Conservation (phyloP, 2,888 invertebrate species). For the Calliphora vomitoria region DNA sequence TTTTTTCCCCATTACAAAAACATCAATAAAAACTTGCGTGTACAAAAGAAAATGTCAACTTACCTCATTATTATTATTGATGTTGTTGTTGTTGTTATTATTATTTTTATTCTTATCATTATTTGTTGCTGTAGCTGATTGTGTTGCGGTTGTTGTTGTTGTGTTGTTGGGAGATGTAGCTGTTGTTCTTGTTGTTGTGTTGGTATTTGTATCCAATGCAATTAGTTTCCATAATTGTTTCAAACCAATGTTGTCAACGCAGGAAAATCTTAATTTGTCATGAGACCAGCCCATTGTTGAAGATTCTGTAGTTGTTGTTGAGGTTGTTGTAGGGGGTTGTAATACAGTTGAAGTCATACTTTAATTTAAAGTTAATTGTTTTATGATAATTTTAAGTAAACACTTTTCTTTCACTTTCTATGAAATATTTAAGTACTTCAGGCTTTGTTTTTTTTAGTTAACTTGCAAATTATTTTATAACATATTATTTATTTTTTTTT, state of each 20-base stretch:
- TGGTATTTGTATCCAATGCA: slow-evolving; percentile 80
- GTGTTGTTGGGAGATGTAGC: slow-evolving; percentile 43
- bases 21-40: not conserved
- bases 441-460: slow-evolving; percentile 18
- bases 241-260: slow-evolving; percentile 84
- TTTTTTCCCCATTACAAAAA: too few species aligned
- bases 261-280: slow-evolving; percentile 83
- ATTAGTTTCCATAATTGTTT: slow-evolving; percentile 84
- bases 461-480: too few species aligned
- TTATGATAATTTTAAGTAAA: slow-evolving; percentile 44
- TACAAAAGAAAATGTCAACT: slow-evolving; percentile 59
- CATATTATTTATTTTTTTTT: slow-evolving; percentile 52
- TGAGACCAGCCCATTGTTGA: slow-evolving; percentile 84
- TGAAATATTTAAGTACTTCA: slow-evolving; percentile 54
- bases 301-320: slow-evolving; percentile 73
- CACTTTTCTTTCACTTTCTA: slow-evolving; percentile 17
- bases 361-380: slow-evolving; percentile 49
- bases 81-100: slow-evolving; percentile 74
- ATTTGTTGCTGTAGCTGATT: slow-evolving; percentile 33
- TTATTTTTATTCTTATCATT: slow-evolving; percentile 58
- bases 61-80: slow-evolving; percentile 78
- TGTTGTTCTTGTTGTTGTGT: slow-evolving; percentile 65
- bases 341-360: slow-evolving; percentile 84
- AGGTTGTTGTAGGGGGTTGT: slow-evolving; percentile 75
- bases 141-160: slow-evolving; percentile 6